Base-by-base conservation (phyloP, 2,797 vertebrate genomes). In the Aphelocoma californica region DNA sequence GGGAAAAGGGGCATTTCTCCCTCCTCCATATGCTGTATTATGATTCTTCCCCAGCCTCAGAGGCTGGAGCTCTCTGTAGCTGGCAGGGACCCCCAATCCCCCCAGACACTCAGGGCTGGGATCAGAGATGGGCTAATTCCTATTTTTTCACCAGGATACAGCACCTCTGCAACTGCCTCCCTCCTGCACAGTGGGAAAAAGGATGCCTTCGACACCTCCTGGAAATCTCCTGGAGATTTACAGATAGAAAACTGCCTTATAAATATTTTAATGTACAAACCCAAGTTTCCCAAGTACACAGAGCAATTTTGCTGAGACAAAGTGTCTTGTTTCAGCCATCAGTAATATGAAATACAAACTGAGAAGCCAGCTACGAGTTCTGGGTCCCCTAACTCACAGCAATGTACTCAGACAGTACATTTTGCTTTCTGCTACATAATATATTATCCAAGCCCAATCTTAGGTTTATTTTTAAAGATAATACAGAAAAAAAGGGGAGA, bases 401-500 rank as follows among this genome's bases (percentile, higher is more conserved):
- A 32, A 40, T 1, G 38, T 60, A 86, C 87, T 90, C 54, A 91
- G 42, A 36, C 53, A 74, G 67, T 9, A 66, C 73, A 62, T 73
- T 93, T 81, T 82, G 78, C 81, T 93, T 93, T 77, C 58, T 81
- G 24, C 67, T 84, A 54, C 83, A 24, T 70, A 48, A 94, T 73
- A 36, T 45, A 93, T 96, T 85, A 95, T 31, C 89, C 95, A 93
- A 81, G 67, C 75, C 90, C 77, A 62, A 89, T 74, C 75, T 86
- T 60, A 81, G 31, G 29, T 66, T 88, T 77, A 53, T 51, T 90
- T 95, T 92, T 42, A 48, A 95, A 95, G 83, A 73, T 79, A 86
- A 81, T 58, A 95, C 17, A 88, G 81, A 85, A 94, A 93, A 91
- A 91, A 92, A 51, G 18, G 83, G 79, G 70, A 96, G 75, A 93